phyloP scores from a whole-genome alignment of 2,888 invertebrate species.

The Carabus problematicus region DNA sequence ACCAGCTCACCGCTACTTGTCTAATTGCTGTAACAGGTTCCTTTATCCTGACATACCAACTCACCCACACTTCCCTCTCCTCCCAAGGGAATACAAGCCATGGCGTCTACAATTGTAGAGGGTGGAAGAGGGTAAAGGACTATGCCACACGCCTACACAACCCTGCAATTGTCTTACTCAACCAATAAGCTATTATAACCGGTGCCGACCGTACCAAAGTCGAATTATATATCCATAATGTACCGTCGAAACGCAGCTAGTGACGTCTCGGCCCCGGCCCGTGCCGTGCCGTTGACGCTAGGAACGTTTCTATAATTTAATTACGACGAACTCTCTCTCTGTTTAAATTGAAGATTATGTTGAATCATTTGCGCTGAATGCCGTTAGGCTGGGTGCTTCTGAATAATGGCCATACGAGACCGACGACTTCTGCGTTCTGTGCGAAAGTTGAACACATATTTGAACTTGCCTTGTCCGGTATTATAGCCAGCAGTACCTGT shows the following conservation, averaged over 20 bases:
- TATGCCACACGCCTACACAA: neutral
- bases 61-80: neutral
- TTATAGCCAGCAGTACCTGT: no score
- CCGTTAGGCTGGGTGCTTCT: constrained; percentile 6
- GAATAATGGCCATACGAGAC: constrained; percentile 20
- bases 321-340: constrained; percentile 31
- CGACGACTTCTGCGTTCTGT: neutral
- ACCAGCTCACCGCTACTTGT: constrained; percentile 26
- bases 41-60: constrained; percentile 27
- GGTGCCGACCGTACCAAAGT: neutral
- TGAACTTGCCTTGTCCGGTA: no score
- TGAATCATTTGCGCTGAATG: constrained; percentile 24
- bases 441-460: no score
- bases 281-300: constrained; percentile 2
- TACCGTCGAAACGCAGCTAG: neutral
- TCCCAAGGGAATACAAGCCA: no score
- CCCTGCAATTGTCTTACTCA: constrained; percentile 34
- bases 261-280: neutral
- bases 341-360: constrained; percentile 40
- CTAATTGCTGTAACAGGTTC: constrained; percentile 37
- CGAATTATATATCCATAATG: constrained; percentile 25
- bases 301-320: constrained; percentile 41
- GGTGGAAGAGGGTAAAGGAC: neutral
- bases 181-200: constrained; percentile 32
- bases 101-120: neutral